Percentiles rank a stretch among this genome's conserved stretches.
phyloP scores from a whole-genome alignment of 1,140 invertebrate genomes.

The Drosophila grimshawi region DNA sequence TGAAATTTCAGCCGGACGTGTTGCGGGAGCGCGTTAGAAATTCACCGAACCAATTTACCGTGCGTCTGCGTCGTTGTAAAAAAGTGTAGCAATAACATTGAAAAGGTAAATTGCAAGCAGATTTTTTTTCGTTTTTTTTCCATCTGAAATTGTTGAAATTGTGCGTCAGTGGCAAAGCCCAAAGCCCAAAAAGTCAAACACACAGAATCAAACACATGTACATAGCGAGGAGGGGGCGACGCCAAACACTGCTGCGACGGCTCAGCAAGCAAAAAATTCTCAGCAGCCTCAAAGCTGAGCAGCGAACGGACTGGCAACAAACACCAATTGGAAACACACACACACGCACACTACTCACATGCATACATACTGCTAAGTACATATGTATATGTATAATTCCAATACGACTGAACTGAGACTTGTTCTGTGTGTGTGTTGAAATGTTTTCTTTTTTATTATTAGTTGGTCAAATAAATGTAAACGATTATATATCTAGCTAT shows the following conservation, averaged over 20 bases:
- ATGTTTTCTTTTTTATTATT: constrained; percentile 59
- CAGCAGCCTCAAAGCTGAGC: constrained; percentile 52
- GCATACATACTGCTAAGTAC: constrained; percentile 47
- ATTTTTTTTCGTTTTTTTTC: constrained; percentile 55
- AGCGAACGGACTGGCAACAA: constrained; percentile 64
- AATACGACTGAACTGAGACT: constrained; percentile 61
- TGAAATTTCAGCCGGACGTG: constrained; percentile 50
- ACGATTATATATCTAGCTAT: constrained; percentile 13
- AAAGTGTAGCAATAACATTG: constrained; percentile 49
- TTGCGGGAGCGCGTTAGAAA: constrained; percentile 47
- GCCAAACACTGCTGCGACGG: constrained; percentile 40
- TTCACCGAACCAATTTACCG: constrained; percentile 47
- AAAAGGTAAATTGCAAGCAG: constrained; percentile 75
- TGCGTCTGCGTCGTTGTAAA: constrained; percentile 51
- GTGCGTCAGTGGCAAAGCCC: constrained; percentile 50
- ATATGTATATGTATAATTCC: constrained; percentile 57
- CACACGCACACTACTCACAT: constrained; percentile 37
- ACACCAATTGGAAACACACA: constrained; percentile 67
- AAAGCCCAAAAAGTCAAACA: background rate
- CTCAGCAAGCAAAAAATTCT: constrained; percentile 48
- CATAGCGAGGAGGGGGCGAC: constrained; percentile 39
- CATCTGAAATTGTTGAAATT: constrained; percentile 49
- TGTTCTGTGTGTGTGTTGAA: constrained; percentile 54
- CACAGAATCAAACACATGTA: constrained; percentile 36
- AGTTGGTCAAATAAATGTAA: constrained; percentile 14